Conservation (phyloP, 2,113 vertebrate genomes). For the Sialia sialis region DNA sequence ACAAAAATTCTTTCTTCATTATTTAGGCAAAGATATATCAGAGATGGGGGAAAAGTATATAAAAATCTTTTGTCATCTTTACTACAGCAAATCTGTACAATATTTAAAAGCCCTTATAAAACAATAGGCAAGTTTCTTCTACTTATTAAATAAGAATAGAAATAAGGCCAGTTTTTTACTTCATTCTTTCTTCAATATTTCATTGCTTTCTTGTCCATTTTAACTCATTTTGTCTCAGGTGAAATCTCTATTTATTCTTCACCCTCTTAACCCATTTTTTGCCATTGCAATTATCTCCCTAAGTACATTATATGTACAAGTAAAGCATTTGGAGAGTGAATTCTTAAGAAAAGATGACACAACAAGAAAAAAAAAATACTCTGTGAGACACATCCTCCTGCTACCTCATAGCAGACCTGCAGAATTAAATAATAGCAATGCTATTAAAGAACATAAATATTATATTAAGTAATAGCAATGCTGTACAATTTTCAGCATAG, state of each 20-base stretch:
- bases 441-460: too few species aligned
- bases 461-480: background rate
- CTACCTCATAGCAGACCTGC: background rate
- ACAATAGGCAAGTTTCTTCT: background rate
- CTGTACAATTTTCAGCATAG: background rate
- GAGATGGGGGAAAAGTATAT: fast-evolving
- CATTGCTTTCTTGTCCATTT: background rate
- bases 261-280: background rate
- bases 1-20: background rate
- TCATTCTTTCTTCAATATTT: background rate
- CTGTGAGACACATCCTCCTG: background rate
- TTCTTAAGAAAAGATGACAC: background rate
- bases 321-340: background rate
- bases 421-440: background rate
- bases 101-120: background rate
- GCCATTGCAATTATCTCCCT: background rate
- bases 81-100: background rate
- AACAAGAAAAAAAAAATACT: background rate
- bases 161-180: background rate
- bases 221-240: background rate
- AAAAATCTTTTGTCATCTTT: background rate
- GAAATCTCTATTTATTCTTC: background rate
- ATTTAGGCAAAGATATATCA: background rate
- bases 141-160: background rate
- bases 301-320: background rate